phyloP scores from a whole-genome alignment of 2,888 invertebrate species.

The Drosophila parthenogenetica region DNA sequence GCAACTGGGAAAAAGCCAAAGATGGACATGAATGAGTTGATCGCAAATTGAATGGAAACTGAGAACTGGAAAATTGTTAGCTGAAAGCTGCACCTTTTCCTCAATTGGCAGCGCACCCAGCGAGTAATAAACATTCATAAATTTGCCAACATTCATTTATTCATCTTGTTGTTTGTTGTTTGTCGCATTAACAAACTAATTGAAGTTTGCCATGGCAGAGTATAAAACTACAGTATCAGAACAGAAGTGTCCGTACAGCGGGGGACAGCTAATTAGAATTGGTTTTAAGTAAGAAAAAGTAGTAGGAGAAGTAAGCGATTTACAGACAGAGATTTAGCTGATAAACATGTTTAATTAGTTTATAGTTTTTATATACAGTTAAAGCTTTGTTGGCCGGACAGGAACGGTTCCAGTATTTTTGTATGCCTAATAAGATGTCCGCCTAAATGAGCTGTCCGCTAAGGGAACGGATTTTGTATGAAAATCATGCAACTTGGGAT shows the following conservation, averaged over 20 bases:
- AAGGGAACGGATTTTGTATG: too few species aligned
- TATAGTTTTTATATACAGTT: too few species aligned
- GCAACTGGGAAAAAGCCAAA: slow-evolving; percentile 36
- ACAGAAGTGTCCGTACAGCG: slow-evolving; percentile 31
- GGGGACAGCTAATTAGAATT: slow-evolving; percentile 21
- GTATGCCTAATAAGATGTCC: too few species aligned
- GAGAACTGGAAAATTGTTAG: slow-evolving; percentile 2
- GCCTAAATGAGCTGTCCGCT: too few species aligned
- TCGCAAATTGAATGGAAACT: slow-evolving; percentile 32
- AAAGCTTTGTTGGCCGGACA: too few species aligned
- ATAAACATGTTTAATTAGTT: too few species aligned
- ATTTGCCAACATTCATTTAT: slow-evolving; percentile 52
- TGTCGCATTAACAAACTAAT: slow-evolving; percentile 64
- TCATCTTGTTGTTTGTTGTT: slow-evolving; percentile 33
- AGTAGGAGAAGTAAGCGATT: too few species aligned
- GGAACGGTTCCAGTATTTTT: too few species aligned
- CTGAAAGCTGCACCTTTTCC: slow-evolving; percentile 70
- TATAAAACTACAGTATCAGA: slow-evolving; percentile 32
- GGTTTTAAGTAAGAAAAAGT: not conserved
- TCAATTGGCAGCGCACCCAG: slow-evolving; percentile 69
- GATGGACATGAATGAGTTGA: slow-evolving; percentile 53
- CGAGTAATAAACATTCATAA: slow-evolving; percentile 58
- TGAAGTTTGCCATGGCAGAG: slow-evolving; percentile 56
- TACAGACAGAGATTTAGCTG: too few species aligned
- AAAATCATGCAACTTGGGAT: too few species aligned